phyloP scores from a whole-genome alignment of 1,140 invertebrate genomes.

The Trichogramma pretiosum region DNA sequence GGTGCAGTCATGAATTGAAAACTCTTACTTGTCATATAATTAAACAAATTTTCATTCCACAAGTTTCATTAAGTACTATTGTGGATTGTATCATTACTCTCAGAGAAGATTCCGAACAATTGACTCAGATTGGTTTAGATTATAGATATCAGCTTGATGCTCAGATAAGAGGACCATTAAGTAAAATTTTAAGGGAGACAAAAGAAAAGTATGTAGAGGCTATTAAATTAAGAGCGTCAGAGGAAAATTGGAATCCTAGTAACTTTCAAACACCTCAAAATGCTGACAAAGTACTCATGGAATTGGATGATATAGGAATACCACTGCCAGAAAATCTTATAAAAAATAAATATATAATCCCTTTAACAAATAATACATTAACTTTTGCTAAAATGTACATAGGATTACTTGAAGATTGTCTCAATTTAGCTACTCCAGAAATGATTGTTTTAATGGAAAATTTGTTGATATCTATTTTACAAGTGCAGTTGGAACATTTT shows the following conservation, averaged over 20 bases:
- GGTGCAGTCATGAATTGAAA: constrained; percentile 81
- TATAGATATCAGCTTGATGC: constrained; percentile 77
- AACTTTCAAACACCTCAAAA: constrained; percentile 54
- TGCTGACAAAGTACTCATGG: constrained; percentile 40
- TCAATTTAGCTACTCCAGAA: constrained; percentile 58
- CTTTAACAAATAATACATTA: constrained; percentile 60
- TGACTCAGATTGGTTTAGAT: constrained; percentile 67
- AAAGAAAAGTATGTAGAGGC: constrained; percentile 68
- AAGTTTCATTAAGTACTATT: constrained; percentile 71
- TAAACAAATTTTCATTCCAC: constrained; percentile 87
- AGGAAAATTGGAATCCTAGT: constrained; percentile 65
- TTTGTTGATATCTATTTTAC: constrained; percentile 56
- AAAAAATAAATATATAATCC: constrained; percentile 57
- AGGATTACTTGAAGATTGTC: constrained; percentile 57
- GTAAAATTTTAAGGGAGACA: constrained; percentile 54
- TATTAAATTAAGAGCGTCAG: constrained; percentile 57
- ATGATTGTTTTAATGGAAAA: constrained; percentile 55
- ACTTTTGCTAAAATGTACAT: constrained; percentile 62
- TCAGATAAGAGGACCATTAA: constrained; percentile 61
- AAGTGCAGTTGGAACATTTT: constrained; percentile 57
- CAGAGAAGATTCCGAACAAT: constrained; percentile 65
- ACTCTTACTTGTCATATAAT: constrained; percentile 72
- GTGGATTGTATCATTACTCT: constrained; percentile 79
- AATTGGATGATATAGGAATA: constrained; percentile 45
- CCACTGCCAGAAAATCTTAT: constrained; percentile 29